phyloP scores from a whole-genome alignment of 2,888 invertebrate genomes.

The Scaptomyza caliginosa region DNA sequence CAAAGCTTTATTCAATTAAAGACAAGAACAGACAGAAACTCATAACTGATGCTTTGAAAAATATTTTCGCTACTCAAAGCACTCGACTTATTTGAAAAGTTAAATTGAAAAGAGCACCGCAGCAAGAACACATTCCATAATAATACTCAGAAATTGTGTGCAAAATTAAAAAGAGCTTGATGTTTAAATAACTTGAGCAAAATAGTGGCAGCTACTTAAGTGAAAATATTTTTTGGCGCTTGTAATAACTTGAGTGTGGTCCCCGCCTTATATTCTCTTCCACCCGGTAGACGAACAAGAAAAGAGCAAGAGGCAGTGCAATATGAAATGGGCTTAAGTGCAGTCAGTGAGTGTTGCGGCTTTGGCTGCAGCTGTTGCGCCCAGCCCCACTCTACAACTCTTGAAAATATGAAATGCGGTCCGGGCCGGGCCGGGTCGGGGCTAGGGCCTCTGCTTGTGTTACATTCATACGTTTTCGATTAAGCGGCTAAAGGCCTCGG shows the following conservation, averaged over 20 bases:
- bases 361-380: conserved; percentile 25
- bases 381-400: neutral
- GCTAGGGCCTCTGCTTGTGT: conserved; percentile 28
- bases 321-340: conserved; percentile 66
- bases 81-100: conserved; percentile 12
- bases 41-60: conserved; percentile 7
- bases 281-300: conserved; percentile 6
- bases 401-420: conserved; percentile 3
- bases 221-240: conserved; percentile 74
- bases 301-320: conserved; percentile 45
- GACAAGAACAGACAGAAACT: conserved; percentile 14
- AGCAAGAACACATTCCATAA: conserved; percentile 25
- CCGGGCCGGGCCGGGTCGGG: neutral
- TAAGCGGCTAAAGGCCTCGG: conserved; percentile 50
- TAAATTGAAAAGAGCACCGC: conserved; percentile 38
- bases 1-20: neutral
- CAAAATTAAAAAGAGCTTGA: conserved; percentile 62
- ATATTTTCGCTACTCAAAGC: conserved; percentile 15
- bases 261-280: neutral
- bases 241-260: conserved; percentile 72
- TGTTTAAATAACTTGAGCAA: conserved; percentile 76
- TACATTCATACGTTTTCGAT: conserved; percentile 78
- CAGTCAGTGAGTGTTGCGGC: conserved; percentile 55
- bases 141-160: conserved; percentile 46
- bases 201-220: conserved; percentile 79